Percentiles rank a stretch among this genome's conserved stretches.
Evolutionary conservation across 1,140 invertebrate species (phyloP).

Genomic region (Rhysida immarginata): DNA sequence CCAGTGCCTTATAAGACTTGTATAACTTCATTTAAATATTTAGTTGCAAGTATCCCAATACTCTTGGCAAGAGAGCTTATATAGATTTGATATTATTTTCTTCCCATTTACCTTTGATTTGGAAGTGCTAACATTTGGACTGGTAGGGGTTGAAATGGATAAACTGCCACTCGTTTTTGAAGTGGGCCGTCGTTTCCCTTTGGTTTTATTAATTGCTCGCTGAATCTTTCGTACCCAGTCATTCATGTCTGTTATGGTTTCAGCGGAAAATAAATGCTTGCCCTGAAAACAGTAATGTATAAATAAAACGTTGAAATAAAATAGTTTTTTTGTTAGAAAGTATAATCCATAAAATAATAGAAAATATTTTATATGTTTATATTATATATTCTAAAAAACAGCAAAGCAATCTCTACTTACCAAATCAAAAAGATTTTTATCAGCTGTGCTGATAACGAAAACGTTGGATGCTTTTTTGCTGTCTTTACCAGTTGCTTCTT

Average conservation of each 20-base stretch:
- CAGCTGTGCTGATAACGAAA: not conserved
- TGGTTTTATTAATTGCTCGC: constrained; percentile 14
- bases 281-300: too few relatives aligned
- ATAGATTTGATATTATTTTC: too few relatives aligned
- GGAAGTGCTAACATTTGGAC: not conserved
- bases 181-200: not conserved
- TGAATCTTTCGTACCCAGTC: constrained; percentile 36
- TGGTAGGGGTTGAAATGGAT: not conserved
- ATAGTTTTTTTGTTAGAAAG: too few relatives aligned
- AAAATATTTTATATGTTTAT: too few relatives aligned
- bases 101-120: not conserved
- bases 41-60: too few relatives aligned
- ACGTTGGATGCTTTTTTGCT: constrained; percentile 6
- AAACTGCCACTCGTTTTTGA: not conserved
- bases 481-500: constrained; percentile 5
- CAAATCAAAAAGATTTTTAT: constrained; percentile 3
- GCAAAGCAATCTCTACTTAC: constrained; percentile 6
- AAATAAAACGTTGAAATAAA: too few relatives aligned
- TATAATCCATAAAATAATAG: too few relatives aligned
- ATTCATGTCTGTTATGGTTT: constrained; percentile 31
- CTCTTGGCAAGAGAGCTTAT: too few relatives aligned
- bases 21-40: too few relatives aligned
- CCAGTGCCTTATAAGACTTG: too few relatives aligned
- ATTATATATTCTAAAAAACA: too few relatives aligned
- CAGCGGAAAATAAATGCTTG: constrained; percentile 32